Percentiles rank a stretch among this genome's conserved stretches.
Conservation (phyloP, 2,113 vertebrate genomes). For the Phocoena phocoena region DNA sequence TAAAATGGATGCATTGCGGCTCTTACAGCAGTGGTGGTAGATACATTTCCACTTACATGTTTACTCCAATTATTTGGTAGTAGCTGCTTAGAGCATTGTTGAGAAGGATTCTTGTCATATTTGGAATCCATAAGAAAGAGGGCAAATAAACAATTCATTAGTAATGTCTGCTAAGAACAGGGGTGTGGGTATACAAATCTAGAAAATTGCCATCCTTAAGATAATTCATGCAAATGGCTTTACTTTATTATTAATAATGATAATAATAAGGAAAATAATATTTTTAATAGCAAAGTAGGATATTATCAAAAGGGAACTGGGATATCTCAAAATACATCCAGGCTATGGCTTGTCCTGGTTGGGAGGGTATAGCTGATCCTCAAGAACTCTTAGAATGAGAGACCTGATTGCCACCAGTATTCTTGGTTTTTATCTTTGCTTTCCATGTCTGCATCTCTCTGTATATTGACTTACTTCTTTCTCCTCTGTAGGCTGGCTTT, state of each 20-base stretch:
- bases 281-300: not conserved
- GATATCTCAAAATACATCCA: not conserved
- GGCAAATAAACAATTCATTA: constrained; percentile 5
- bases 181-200: not conserved
- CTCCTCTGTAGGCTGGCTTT: not conserved
- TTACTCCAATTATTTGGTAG: not conserved
- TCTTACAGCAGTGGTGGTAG: not conserved
- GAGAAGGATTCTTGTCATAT: constrained; percentile 1
- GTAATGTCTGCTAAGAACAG: constrained; percentile 16
- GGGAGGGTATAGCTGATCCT: not conserved
- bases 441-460: not conserved
- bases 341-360: not conserved
- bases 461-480: not conserved
- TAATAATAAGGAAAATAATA: not conserved
- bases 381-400: not conserved
- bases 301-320: not conserved
- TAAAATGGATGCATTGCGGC: not conserved
- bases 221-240: not conserved
- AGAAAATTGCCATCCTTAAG: not conserved
- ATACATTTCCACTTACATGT: not conserved
- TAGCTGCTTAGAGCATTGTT: not conserved
- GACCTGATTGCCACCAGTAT: not conserved
- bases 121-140: not conserved
- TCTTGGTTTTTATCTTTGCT: not conserved
- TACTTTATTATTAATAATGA: not conserved